Evolutionary conservation across 2,797 vertebrate genomes (phyloP).

Genomic region (Novumbra hubbsi): DNA sequence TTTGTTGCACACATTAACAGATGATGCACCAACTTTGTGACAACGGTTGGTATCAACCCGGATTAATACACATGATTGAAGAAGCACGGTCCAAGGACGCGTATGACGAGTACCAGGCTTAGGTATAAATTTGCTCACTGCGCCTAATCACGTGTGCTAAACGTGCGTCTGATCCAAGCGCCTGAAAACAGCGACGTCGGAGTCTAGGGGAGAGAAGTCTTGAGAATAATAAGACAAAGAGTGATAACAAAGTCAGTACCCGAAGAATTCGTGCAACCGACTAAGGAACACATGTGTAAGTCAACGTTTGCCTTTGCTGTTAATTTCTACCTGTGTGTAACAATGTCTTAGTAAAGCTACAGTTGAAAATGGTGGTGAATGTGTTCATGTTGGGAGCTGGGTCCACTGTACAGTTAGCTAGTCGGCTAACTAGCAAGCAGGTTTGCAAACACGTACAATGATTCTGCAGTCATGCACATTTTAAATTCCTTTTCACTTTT

Average conservation of each 20-base stretch:
- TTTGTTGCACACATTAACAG: too few relatives aligned
- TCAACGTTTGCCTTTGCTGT: not conserved
- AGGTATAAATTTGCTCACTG: conserved; percentile 18
- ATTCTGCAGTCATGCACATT: conserved; percentile 23
- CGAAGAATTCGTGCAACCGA: conserved; percentile 41
- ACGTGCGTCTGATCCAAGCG: conserved; percentile 51
- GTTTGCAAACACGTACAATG: conserved; percentile 49
- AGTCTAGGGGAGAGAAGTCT: conserved; percentile 70
- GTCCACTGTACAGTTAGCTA: conserved; percentile 35
- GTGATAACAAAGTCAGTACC: conserved; percentile 40
- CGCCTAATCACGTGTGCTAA: conserved; percentile 48
- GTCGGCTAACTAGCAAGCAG: conserved; percentile 13
- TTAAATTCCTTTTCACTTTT: not conserved
- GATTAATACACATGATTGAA: too few relatives aligned
- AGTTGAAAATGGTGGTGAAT: conserved; percentile 55
- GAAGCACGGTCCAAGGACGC: conserved; percentile 24
- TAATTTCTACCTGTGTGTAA: not conserved
- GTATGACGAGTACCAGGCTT: conserved; percentile 40
- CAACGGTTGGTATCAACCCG: too few relatives aligned
- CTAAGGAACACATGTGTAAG: conserved; percentile 56
- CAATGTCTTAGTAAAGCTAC: conserved; percentile 26
- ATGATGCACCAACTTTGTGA: too few relatives aligned
- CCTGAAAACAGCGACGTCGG: conserved; percentile 71
- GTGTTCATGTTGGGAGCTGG: conserved; percentile 44
- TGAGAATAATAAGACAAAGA: conserved; percentile 45